Evolutionary conservation across 2,113 vertebrate genomes (phyloP), one percentile per base, ranked within the genome.

Genomic region (Albula glossodonta): DNA sequence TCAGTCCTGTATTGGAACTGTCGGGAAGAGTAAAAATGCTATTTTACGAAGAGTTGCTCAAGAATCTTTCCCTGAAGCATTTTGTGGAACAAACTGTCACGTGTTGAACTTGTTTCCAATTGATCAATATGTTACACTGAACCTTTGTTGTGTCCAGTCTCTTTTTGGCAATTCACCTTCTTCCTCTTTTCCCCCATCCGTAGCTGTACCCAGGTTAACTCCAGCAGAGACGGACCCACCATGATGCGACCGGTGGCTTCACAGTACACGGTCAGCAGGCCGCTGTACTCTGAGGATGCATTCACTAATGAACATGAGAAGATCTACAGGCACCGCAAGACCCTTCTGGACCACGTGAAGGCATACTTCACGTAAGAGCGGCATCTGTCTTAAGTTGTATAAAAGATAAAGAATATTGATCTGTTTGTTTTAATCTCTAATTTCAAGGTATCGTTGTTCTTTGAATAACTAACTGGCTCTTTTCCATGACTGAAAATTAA

Each of bases 181-280:
- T 60, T 66, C 22, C 60, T 66, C 17, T 66, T 66, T 66, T 19
- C 70, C 22, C 70, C 70, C 12, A 31, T 74, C n/a, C n/a, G 1
- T 31, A n/a, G 87, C 91, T 78, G 85, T 48, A 52, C 51, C 50
- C 78, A 82, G 84, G 87, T 88, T 86, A 15, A n/a, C 80, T 51
- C 22, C 15, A 84, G 80, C 50, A 41, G 88, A 85, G 88, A 84
- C 66, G 57, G 81, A 88, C 86, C 51, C 63, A 7, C 87, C 90
- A 97, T 96, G 97, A 95, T 96, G 83, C 95, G 96, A 90, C 86
- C 95, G 9, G 88, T 94, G 85, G 95, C 94, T 4, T 95, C 93
- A 87, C 96, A 96, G 90, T 99, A 98, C 48, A 84, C 95, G 83
- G 95, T 99, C 91, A 91, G 93, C 91, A 95, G 98, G 90, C 94